Conservation (phyloP, 2,113 vertebrate genomes). For the Tragulus kanchil region DNA sequence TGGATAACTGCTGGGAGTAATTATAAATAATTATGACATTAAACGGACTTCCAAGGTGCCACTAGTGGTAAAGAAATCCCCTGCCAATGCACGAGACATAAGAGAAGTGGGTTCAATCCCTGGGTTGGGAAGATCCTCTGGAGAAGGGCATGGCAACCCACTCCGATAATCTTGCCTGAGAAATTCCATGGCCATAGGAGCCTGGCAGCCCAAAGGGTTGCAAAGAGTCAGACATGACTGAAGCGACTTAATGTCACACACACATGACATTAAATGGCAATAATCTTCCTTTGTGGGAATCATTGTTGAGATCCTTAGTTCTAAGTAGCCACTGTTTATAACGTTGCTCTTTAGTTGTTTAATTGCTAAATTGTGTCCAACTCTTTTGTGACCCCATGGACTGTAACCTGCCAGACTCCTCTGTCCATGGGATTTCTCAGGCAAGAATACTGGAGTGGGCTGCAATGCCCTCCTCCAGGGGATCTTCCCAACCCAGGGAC, state of each 20-base stretch:
- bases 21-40: background rate
- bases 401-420: background rate
- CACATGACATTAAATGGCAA: background rate
- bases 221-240: background rate
- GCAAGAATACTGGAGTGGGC: background rate
- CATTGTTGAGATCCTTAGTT: conserved; percentile 5
- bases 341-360: background rate
- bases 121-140: background rate
- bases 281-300: background rate
- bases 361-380: background rate
- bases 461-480: background rate
- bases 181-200: background rate
- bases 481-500: background rate
- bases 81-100: background rate
- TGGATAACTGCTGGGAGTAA: background rate
- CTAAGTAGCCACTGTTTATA: background rate
- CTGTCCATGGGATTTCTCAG: background rate
- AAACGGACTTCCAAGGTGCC: background rate
- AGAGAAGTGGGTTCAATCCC: background rate
- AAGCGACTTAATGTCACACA: background rate
- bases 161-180: background rate
- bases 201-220: background rate
- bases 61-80: background rate
- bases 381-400: background rate
- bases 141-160: background rate